Conservation (phyloP, 2,888 invertebrate genomes). For the Ectemnius lituratus region DNA sequence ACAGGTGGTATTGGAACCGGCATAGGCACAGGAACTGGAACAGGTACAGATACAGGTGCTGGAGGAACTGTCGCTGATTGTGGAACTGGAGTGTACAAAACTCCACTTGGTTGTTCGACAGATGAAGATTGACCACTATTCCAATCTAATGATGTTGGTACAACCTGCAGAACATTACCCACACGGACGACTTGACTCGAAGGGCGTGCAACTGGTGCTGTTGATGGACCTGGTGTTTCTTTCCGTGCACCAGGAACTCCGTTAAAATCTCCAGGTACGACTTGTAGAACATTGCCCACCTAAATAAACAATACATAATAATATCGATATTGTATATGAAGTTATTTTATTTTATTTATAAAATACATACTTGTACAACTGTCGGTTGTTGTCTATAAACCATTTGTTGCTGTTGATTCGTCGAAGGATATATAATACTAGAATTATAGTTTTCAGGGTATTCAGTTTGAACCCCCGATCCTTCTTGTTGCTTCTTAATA, state of each 20-base stretch:
- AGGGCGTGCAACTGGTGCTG: slow-evolving; percentile 48
- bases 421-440: slow-evolving; percentile 59
- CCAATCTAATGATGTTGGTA: slow-evolving; percentile 75
- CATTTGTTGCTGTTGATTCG: slow-evolving; percentile 58
- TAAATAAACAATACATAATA: slow-evolving; percentile 68
- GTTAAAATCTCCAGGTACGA: slow-evolving; percentile 79
- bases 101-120: slow-evolving; percentile 43
- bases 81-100: slow-evolving; percentile 50
- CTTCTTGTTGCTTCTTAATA: slow-evolving; percentile 76
- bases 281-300: slow-evolving; percentile 82
- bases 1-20: slow-evolving; percentile 55
- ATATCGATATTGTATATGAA: slow-evolving; percentile 7
- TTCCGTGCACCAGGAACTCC: slow-evolving; percentile 46
- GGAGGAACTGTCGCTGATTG: slow-evolving; percentile 47
- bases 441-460: slow-evolving; percentile 60
- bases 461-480: slow-evolving; percentile 44
- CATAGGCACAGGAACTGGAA: slow-evolving; percentile 62
- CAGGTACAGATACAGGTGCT: slow-evolving; percentile 55
- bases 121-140: slow-evolving; percentile 45
- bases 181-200: slow-evolving; percentile 73
- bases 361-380: slow-evolving; percentile 68
- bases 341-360: neutral
- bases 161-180: slow-evolving; percentile 75
- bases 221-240: slow-evolving; percentile 35
- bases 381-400: slow-evolving; percentile 71